Conservation (phyloP, 1,140 invertebrate genomes). For the Habropoda laboriosa region DNA sequence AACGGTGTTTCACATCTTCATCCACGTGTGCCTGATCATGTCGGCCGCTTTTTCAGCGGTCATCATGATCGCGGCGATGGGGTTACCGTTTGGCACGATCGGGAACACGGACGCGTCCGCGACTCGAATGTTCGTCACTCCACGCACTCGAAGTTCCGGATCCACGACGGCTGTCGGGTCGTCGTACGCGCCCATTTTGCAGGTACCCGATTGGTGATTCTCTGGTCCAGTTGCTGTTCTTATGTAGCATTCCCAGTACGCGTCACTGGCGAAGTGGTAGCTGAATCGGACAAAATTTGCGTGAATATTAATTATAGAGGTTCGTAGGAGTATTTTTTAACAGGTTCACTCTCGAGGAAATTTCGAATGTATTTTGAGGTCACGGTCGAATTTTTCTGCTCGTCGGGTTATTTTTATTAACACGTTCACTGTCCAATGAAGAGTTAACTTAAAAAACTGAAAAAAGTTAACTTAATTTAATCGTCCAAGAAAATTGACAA, state of each 20-base stretch:
- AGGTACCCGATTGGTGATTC: slow-evolving; percentile 82
- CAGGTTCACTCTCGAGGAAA: too few relatives aligned
- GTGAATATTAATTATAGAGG: too few relatives aligned
- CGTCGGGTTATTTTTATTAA: too few relatives aligned
- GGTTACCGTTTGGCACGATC: slow-evolving; percentile 81
- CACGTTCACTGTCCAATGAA: too few relatives aligned
- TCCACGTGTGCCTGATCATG: slow-evolving; percentile 79
- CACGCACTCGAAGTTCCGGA: slow-evolving; percentile 80
- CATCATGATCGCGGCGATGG: slow-evolving; percentile 81
- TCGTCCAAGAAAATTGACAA: too few relatives aligned
- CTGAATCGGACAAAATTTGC: slow-evolving; percentile 62
- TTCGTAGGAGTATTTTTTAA: too few relatives aligned
- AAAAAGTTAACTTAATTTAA: too few relatives aligned
- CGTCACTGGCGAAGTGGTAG: slow-evolving; percentile 79
- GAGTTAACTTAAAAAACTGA: too few relatives aligned
- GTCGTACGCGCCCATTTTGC: slow-evolving; percentile 81
- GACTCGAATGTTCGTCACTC: slow-evolving; percentile 79
- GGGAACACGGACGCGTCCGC: slow-evolving; percentile 84
- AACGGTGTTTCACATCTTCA: background rate
- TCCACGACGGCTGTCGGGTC: slow-evolving; percentile 82
- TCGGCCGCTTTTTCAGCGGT: slow-evolving; percentile 83
- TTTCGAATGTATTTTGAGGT: too few relatives aligned
- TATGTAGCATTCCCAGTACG: slow-evolving; percentile 82
- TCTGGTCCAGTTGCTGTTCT: slow-evolving; percentile 77
- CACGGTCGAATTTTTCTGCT: too few relatives aligned